Evolutionary conservation across 2,797 vertebrate species (phyloP).

Genomic region (Ispidina lecontei): DNA sequence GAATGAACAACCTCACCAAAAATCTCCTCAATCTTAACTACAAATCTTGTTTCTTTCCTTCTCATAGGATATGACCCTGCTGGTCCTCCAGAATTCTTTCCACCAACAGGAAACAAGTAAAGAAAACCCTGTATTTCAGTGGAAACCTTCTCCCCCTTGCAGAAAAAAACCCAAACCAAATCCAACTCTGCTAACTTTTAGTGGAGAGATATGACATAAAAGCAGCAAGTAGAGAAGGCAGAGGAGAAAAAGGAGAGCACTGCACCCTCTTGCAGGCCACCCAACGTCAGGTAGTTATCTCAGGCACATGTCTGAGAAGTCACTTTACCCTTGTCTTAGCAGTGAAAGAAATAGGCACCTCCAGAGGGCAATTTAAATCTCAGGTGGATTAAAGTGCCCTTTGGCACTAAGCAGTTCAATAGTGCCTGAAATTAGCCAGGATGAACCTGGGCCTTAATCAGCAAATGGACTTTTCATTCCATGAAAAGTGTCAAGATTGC

Average conservation of each 20-base stretch:
- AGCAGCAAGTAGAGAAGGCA: rapidly evolving
- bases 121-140: not conserved
- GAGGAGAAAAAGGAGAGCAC: not conserved
- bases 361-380: constrained; percentile 46
- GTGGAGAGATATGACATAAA: not conserved
- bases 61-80: not conserved
- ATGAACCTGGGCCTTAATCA: constrained; percentile 60
- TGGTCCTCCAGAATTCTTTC: not conserved
- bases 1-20: not conserved
- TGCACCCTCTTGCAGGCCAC: not conserved
- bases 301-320: not conserved
- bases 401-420: constrained; percentile 46
- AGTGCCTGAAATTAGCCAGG: constrained; percentile 46
- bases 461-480: constrained; percentile 69
- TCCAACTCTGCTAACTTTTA: not conserved
- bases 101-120: not conserved
- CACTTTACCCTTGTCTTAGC: not conserved
- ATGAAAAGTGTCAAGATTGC: constrained; percentile 63
- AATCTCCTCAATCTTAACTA: not conserved
- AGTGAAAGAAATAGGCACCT: constrained; percentile 26
- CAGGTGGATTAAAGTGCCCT: constrained; percentile 65
- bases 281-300: not conserved
- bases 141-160: not conserved
- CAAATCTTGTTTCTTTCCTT: constrained; percentile 19
- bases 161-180: not conserved